Base-by-base conservation (phyloP, 2,888 invertebrate genomes). In the Alviniconcha strummeri region DNA sequence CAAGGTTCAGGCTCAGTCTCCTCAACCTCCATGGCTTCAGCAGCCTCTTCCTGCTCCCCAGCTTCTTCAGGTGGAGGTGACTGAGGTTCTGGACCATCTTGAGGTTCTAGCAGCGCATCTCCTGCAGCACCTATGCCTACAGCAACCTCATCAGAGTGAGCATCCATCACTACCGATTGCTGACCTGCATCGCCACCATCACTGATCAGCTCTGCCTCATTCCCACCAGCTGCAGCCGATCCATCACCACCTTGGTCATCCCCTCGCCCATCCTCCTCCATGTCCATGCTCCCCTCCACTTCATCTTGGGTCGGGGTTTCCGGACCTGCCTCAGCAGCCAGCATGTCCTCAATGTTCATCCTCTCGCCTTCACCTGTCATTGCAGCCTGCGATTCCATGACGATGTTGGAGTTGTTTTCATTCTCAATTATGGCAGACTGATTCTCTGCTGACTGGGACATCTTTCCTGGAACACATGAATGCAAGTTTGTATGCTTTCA, bases 381-480 rank as follows among this genome's bases (percentile, higher is more conserved):
- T 69, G 60, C 69, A 56, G 76, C 78, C 69, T 77, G 71, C 4
- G 78, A 80, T 36, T 72, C 80, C 60, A 76, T 72, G 60, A 60
- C 76, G 60, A 54, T 76, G 80, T 81, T 86, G 15, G 83, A 85
- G 60, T 85, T 86, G 60, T 86, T 86, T 69, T 86, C 85, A 83
- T 86, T 86, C 74, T 85, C 86, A 78, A 85, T 84, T 55, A 86
- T 85, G 55, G 86, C 86, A 78, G 82, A 82, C 77, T 78, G 76
- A 56, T 82, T 76, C 17, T 82, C 82, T 5, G 76, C 82, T 77
- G 77, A 71, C 82, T 82, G 82, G 77, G 82, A 82, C 82, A 82
- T 82, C 11, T 60, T 81, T 7, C 15, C 55, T 36, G 19, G 52
- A 52, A 74, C 5, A 74, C n/a, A 71, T 36, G 36, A 36, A 36